Evolutionary conservation across 2,888 invertebrate species (phyloP).

Genomic region (Drosophila hamatofila): DNA sequence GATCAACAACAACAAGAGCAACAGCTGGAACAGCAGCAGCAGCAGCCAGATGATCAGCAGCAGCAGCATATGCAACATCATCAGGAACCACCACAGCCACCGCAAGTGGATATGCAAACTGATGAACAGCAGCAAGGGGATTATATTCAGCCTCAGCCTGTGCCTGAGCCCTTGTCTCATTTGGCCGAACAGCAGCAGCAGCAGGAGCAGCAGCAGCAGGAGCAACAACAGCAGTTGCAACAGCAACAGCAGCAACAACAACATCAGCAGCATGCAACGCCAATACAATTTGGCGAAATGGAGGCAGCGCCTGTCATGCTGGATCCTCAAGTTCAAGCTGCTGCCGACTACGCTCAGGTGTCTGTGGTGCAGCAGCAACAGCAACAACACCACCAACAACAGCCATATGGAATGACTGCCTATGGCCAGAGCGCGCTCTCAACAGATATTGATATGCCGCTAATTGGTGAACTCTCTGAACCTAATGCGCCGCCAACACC

Average conservation of each 20-base stretch:
- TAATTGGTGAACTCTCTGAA: constrained; percentile 81
- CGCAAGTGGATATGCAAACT: constrained; percentile 36
- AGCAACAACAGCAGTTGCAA: background rate
- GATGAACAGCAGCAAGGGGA: constrained; percentile 34
- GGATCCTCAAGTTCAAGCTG: constrained; percentile 63
- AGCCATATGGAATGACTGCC: constrained; percentile 63
- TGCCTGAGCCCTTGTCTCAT: constrained; percentile 36
- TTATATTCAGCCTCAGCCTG: constrained; percentile 48
- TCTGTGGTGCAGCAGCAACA: constrained; percentile 69
- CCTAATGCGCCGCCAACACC: constrained; percentile 82
- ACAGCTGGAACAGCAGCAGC: background rate
- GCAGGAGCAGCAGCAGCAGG: constrained; percentile 24
- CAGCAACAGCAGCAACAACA: constrained; percentile 28
- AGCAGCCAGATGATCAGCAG: constrained; percentile 9
- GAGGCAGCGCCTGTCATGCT: constrained; percentile 79
- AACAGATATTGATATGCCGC: constrained; percentile 82
- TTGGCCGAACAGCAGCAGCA: constrained; percentile 42
- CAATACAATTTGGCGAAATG: constrained; percentile 83
- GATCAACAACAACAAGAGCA: constrained; percentile 32
- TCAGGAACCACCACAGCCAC: constrained; percentile 14
- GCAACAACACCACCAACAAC: constrained; percentile 71
- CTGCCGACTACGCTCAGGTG: constrained; percentile 62
- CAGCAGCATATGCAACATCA: constrained; percentile 30
- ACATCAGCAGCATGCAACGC: constrained; percentile 45
- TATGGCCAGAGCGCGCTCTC: constrained; percentile 60